Evolutionary conservation across 2,113 vertebrate species (phyloP), one percentile per base, ranked within the genome.

Genomic region (Antigone vipio): DNA sequence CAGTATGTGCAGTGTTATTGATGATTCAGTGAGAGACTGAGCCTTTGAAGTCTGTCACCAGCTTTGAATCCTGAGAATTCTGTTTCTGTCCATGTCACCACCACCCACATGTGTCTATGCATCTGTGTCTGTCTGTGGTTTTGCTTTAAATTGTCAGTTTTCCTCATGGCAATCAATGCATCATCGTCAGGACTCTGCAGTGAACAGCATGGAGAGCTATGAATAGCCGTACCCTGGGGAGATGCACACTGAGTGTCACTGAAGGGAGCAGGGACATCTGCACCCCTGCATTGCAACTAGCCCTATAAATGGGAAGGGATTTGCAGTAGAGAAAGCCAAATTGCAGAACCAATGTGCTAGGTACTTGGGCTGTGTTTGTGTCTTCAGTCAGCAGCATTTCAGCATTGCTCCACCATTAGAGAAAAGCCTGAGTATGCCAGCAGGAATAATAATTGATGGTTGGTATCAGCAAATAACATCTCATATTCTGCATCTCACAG

Each of bases 121-220:
- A 21, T 92, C 95, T 92, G 79, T 73, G 50, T 84, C 30, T 90
- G 85, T n/a, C 90, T 96, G 92, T 94, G 94, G 89, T 93, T 97
- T 97, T 76, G 29, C 80, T 95, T 87, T 93, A 96, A 96, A 97
- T 92, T 96, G 94, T 85, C 77, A 58, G 77, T 81, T 97, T 97
- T 95, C 92, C 84, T 95, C 91, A 47, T 2, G 8, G 74, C 69
- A 92, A 95, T 82, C 91, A 87, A 92, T 89, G 94, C 30, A 72
- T 82, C 89, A 58, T 92, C 5, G 0, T 62, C 45, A 92, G 77
- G 53, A 75, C 81, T 93, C 63, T 49, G 49, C 83, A 91, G 49
- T 8, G 45, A 94, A 6, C 45, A 91, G 53, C 42, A 59, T 40
- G 66, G 80, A 62, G 80, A 85, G 53, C 86, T 93, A 95, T 93